Evolutionary conservation across 2,888 invertebrate genomes (phyloP), one percentile per base, ranked within the genome.

Genomic region (Congeria kusceri): DNA sequence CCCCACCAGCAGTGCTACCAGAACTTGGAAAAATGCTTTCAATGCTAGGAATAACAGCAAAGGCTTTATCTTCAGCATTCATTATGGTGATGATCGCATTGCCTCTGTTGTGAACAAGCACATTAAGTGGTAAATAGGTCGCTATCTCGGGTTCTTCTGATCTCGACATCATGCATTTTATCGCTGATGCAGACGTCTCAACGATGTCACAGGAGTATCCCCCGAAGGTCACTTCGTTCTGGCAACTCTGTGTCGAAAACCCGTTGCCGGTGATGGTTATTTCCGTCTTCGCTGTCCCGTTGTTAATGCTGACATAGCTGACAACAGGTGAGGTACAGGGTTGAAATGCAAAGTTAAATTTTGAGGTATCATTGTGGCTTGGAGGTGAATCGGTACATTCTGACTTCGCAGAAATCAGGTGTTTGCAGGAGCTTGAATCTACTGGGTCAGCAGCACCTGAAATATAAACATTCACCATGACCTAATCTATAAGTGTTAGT

Each of bases 161-260:
- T 9, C 76, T 73, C 3, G 76, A 83, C 32, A 87, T 66, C 0
- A n/a, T 77, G 32, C 86, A 85, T 9, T 68, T 72, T 0, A 87
- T 59, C 23, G 46, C 46, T 0, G 66, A 59, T 1, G 59, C 49
- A 18, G 75, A 57, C 0, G 84, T 67, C 0, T 70, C 68, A 11
- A 75, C 65, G 9, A 83, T 77, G 20, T 39, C 49, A 58, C 85
- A 86, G 18, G 58, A 59, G 47, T 65, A 70, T 59, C 74, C 73
- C 0, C 84, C 87, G 56, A 88, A 79, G 0, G 25, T 72, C 27
- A 89, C 73, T 69, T 90, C 89, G 68, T 90, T 89, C 49, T 86
- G 85, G 70, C 90, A 90, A 9, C 65, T 63, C 2, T 66, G 68
- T 0, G 71, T 49, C 7, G 87, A 84, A 32, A 89, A 84, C 2